phyloP scores from a whole-genome alignment of 1,140 invertebrate species.

The Drosophila sturtevanti region DNA sequence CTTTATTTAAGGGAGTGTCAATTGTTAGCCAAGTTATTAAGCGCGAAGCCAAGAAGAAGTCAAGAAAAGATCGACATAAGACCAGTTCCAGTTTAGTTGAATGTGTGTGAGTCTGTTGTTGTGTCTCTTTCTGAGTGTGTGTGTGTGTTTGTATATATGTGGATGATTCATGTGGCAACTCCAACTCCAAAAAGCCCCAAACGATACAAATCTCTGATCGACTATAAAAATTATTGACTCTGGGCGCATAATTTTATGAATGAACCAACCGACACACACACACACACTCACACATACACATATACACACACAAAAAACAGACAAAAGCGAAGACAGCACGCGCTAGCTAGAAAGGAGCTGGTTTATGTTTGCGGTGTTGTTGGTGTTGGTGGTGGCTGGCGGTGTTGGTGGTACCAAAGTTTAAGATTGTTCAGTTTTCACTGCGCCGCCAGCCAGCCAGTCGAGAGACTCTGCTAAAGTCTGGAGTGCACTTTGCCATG shows the following conservation, averaged over 20 bases:
- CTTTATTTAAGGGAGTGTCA: constrained; percentile 73
- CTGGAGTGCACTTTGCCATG: constrained; percentile 76
- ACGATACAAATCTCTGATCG: constrained; percentile 79
- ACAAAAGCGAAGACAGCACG: constrained; percentile 54
- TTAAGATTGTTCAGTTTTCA: constrained; percentile 59
- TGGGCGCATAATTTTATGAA: constrained; percentile 76
- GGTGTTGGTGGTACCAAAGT: not conserved
- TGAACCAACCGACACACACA: constrained; percentile 55
- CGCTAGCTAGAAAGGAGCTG: constrained; percentile 39
- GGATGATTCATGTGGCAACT: constrained; percentile 75
- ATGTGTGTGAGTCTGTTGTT: constrained; percentile 49
- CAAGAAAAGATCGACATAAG: constrained; percentile 33
- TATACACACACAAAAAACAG: constrained; percentile 2
- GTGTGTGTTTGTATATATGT: constrained; percentile 34
- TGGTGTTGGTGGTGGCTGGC: not conserved
- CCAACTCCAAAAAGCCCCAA: constrained; percentile 20
- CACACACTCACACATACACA: constrained; percentile 19
- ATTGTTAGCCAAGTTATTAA: constrained; percentile 80
- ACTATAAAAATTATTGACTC: constrained; percentile 80
- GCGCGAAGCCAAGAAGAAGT: constrained; percentile 55
- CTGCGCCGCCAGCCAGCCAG: constrained; percentile 45
- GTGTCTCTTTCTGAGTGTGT: not conserved
- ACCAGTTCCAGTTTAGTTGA: constrained; percentile 25
- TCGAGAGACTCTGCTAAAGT: constrained; percentile 6
- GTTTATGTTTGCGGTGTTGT: not conserved